Evolutionary conservation across 2,888 invertebrate genomes (phyloP).

Genomic region (Lasioglossum zephyrum): DNA sequence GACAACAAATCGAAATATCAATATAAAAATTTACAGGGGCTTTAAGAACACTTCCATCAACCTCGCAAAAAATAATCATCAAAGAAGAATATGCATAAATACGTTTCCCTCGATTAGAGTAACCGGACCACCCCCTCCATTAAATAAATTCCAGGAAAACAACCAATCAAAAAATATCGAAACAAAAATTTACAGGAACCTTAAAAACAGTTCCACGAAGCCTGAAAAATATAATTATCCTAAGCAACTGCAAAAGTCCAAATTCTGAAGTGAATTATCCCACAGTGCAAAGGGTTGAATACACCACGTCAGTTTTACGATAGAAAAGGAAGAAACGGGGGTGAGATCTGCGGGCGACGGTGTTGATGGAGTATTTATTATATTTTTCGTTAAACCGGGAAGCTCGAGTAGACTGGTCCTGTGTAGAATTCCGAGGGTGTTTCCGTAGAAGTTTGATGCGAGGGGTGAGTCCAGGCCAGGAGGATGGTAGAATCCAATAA

Average conservation of each 20-base stretch:
- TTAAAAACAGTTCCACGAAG: no score
- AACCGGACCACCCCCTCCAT: no score
- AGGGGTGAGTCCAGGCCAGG: not conserved
- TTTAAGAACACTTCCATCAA: not conserved
- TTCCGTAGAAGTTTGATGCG: not conserved
- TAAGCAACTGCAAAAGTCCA: no score
- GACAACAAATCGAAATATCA: not conserved
- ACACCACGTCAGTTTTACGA: not conserved
- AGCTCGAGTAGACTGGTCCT: not conserved
- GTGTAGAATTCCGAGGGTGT: not conserved
- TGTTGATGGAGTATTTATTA: not conserved
- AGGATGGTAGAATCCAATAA: not conserved
- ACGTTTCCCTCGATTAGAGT: no score
- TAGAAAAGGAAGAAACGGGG: not conserved
- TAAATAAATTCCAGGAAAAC: no score
- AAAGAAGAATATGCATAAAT: no score
- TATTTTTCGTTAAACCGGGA: not conserved
- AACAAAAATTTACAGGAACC: no score
- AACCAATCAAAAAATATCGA: no score
- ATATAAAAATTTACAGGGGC: no score
- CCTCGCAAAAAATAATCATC: not conserved
- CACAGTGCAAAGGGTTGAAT: not conserved
- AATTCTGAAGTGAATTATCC: not conserved
- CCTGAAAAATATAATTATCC: no score
- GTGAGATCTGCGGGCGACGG: no score